Percentiles rank a stretch among this genome's conserved stretches.
Conservation (phyloP, 2,797 vertebrate species). For the Bovichtus variegatus region DNA sequence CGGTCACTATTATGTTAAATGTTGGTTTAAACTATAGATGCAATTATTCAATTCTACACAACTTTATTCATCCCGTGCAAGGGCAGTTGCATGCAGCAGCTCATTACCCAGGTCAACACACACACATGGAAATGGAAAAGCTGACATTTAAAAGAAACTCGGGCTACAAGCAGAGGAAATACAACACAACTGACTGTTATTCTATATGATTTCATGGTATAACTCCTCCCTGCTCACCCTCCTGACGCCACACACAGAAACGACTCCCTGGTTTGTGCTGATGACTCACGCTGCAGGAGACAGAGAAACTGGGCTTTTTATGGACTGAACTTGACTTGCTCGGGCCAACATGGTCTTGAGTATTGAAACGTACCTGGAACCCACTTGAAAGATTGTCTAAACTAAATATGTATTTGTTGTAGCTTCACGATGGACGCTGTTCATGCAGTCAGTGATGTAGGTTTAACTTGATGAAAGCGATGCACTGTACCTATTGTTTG, state of each 20-base stretch:
- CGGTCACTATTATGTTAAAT: background rate
- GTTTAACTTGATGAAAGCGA: slow-evolving; percentile 64
- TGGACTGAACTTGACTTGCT: slow-evolving; percentile 56
- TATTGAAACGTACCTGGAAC: slow-evolving; percentile 76
- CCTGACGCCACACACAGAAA: slow-evolving; percentile 23
- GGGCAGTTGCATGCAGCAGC: background rate
- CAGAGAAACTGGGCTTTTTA: slow-evolving; percentile 5
- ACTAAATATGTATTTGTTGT: slow-evolving; percentile 26
- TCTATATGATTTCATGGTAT: slow-evolving; percentile 2
- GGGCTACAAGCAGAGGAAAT: no score
- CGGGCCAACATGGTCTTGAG: slow-evolving; percentile 29
- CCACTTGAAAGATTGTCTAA: slow-evolving; percentile 80
- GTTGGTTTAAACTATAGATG: background rate
- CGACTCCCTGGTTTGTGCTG: slow-evolving; percentile 31
- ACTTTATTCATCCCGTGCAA: background rate
- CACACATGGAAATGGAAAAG: no score
- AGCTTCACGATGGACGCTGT: slow-evolving; percentile 40
- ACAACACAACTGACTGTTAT: background rate
- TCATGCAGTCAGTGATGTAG: slow-evolving; percentile 26
- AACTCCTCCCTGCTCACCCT: slow-evolving; percentile 36
- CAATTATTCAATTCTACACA: background rate
- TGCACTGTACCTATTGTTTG: slow-evolving; percentile 65
- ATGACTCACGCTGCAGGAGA: slow-evolving; percentile 74
- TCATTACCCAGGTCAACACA: background rate
- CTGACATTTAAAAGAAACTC: no score